Percentiles rank a stretch among this genome's conserved stretches.
Conservation (phyloP, 2,797 vertebrate genomes). For the Gymnocypris eckloni region DNA sequence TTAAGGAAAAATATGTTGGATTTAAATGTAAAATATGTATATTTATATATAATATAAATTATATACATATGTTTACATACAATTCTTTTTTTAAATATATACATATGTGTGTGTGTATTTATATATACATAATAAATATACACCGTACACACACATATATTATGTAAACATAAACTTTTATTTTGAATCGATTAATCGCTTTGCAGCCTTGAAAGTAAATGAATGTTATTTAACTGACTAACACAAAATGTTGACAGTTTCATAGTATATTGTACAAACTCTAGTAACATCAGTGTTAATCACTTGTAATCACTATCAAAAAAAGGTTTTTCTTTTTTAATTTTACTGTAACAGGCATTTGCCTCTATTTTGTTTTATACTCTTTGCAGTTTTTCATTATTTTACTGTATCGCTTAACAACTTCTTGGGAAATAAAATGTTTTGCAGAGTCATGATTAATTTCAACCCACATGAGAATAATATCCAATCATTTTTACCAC, state of each 20-base stretch:
- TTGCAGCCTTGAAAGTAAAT: background rate
- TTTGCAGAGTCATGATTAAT: background rate
- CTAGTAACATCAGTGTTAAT: background rate
- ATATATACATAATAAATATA: background rate
- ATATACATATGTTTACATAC: background rate
- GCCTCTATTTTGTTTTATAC: background rate
- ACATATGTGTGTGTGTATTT: background rate
- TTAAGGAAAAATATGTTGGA: no score
- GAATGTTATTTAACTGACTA: background rate
- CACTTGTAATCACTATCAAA: background rate
- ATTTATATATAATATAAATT: background rate
- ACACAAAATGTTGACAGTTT: background rate
- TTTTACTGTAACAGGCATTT: background rate
- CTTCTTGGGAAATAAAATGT: background rate
- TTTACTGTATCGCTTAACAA: background rate
- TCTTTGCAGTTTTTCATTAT: background rate
- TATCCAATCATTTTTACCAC: background rate
- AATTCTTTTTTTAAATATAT: background rate
- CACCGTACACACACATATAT: background rate
- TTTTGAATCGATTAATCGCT: background rate
- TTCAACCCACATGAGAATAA: background rate
- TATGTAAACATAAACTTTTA: no score
- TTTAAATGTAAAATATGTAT: no score
- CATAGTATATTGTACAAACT: background rate
- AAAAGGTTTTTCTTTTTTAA: background rate